phyloP scores from a whole-genome alignment of 2,113 vertebrate species.

The Murina feae region DNA sequence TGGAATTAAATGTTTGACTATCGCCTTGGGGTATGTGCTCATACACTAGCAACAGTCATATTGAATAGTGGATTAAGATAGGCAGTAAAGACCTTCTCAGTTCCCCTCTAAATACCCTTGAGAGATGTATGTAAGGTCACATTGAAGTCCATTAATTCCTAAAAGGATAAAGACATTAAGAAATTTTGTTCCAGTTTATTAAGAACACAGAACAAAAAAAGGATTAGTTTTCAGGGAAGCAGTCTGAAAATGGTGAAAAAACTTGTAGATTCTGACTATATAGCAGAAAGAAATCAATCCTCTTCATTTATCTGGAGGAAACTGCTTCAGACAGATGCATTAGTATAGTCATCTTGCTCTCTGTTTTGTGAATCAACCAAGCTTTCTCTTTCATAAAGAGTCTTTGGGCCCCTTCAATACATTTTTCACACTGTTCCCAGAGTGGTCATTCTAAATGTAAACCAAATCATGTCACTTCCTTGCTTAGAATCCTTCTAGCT shows the following conservation, averaged over 20 bases:
- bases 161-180: constrained; percentile 47
- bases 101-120: constrained; percentile 23
- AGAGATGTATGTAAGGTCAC: constrained; percentile 49
- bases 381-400: not conserved
- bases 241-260: not conserved
- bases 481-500: not conserved
- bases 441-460: not conserved
- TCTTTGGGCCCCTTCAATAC: not conserved
- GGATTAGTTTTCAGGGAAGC: not conserved
- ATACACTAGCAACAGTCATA: not conserved
- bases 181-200: constrained; percentile 26
- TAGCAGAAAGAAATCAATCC: not conserved
- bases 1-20: constrained; percentile 38
- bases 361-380: not conserved
- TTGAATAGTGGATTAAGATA: not conserved
- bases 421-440: not conserved
- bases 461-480: not conserved
- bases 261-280: not conserved
- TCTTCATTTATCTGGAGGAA: not conserved
- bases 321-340: not conserved
- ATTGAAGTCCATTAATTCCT: constrained; percentile 38
- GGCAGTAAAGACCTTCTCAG: constrained; percentile 52
- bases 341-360: not conserved
- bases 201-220: constrained; percentile 40
- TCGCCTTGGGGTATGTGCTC: constrained; percentile 18